phyloP scores from a whole-genome alignment of 2,888 invertebrate species.

The Diadegma fenestrale region DNA sequence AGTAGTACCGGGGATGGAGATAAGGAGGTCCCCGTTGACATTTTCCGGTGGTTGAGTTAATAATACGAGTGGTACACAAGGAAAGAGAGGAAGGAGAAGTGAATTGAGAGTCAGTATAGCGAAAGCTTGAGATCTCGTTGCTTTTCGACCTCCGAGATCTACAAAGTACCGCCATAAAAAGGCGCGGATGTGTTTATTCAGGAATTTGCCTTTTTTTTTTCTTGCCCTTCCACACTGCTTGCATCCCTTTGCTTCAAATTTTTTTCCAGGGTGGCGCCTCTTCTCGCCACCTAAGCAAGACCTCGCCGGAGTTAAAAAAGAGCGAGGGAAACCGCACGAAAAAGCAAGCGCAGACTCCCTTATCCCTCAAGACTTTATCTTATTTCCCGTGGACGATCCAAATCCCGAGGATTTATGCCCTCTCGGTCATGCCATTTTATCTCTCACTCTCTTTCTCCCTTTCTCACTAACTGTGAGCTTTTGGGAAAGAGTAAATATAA shows the following conservation, averaged over 20 bases:
- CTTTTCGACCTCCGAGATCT: slow-evolving; percentile 71
- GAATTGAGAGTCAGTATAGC: slow-evolving; percentile 28
- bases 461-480: slow-evolving; percentile 38
- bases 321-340: slow-evolving; percentile 35
- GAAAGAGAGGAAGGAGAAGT: slow-evolving; percentile 30
- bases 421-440: slow-evolving; percentile 74
- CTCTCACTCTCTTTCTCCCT: slow-evolving; percentile 32
- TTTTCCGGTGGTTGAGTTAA: slow-evolving; percentile 84
- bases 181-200: slow-evolving; percentile 84
- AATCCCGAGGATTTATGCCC: slow-evolving; percentile 81
- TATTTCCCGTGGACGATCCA: slow-evolving; percentile 82
- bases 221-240: slow-evolving; percentile 64
- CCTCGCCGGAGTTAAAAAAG: slow-evolving; percentile 42
- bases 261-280: slow-evolving; percentile 61
- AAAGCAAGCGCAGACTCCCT: slow-evolving; percentile 65
- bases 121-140: slow-evolving; percentile 39
- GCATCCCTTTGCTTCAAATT: slow-evolving; percentile 55
- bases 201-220: slow-evolving; percentile 82
- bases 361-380: slow-evolving; percentile 80
- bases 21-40: slow-evolving; percentile 82
- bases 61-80: slow-evolving; percentile 83
- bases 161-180: slow-evolving; percentile 82
- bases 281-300: slow-evolving; percentile 57
- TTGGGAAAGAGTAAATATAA: slow-evolving; percentile 65
- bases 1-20: slow-evolving; percentile 74